These are phyloP conservation scores for Ameiurus melas DNA, from an alignment of 2,113 vertebrate species.

Conservation along the genomic window DNA sequence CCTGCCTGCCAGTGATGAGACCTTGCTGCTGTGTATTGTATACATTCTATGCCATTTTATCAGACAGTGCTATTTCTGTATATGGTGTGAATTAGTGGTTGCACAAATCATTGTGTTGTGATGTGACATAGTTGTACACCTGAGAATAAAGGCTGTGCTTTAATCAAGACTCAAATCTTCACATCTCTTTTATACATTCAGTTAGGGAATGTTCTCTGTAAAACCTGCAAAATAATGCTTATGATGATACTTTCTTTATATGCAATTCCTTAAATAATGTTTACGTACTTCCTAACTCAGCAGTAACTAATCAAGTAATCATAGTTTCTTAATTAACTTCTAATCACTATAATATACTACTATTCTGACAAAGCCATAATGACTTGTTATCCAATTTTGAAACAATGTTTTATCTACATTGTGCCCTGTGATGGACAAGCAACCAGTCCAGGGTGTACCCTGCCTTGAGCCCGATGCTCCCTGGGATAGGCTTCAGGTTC, in stretches of 20 bases:
- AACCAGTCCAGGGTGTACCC: too few relatives aligned
- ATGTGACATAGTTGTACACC: conserved; percentile 11
- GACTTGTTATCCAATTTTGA: neutral
- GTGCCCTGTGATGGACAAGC: too few relatives aligned
- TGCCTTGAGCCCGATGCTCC: too few relatives aligned
- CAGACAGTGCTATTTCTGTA: neutral
- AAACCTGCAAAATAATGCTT: neutral
- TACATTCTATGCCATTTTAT: conserved; percentile 12
- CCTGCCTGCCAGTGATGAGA: neutral
- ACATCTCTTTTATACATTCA: neutral
- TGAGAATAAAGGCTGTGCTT: conserved; percentile 26
- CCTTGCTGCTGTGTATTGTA: neutral
- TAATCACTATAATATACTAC: neutral
- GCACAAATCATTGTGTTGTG: conserved; percentile 2
- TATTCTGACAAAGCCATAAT: neutral
- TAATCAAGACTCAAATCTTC: neutral
- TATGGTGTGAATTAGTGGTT: conserved; percentile 2
- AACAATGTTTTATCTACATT: neutral
- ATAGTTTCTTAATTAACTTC: neutral
- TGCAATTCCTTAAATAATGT: neutral
- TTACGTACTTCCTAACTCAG: neutral
- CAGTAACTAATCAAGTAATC: neutral
- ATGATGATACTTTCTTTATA: neutral
- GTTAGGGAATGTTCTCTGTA: neutral
- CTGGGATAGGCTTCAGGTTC: too few relatives aligned